Evolutionary conservation across 2,888 invertebrate genomes (phyloP), one percentile per base, ranked within the genome.

Genomic region (Isotomurus palustris): DNA sequence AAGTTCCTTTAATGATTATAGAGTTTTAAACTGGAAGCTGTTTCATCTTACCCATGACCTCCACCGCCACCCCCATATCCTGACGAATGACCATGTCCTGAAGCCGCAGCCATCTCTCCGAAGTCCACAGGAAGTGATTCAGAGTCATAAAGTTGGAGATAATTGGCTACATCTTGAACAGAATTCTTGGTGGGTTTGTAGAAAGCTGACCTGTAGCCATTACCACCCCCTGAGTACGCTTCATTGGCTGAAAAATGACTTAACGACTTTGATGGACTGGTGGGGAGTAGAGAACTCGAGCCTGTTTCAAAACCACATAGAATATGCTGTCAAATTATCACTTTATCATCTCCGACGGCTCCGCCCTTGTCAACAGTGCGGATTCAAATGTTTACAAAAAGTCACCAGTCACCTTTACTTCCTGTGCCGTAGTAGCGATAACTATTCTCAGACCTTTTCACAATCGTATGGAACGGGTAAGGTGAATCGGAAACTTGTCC

Each of bases 21-120:
- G n/a, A n/a, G n/a, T n/a, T n/a, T n/a, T n/a, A n/a, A n/a, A n/a
- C n/a, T n/a, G n/a, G n/a, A n/a, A n/a, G n/a, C n/a, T n/a, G n/a
- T 32, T 32, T 32, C 12, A 32, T 6, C 28, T 35, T 49, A 38
- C 50, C 50, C 50, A 36, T 35, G 32, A 32, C 50, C 40, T n/a
- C 35, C 35, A 8, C 50, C 50, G 2, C 50, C 50, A 8, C 27
- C 6, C 12, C 50, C 50, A 38, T 36, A 38, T 27, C n/a, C 21
- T 5, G 21, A 24, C 3, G 22, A 19, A 43, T 43, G 43, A 22
- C 43, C 43, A 43, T 43, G 29, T n/a, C 38, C 36, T n/a, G 25
- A 25, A 3, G 50, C 50, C n/a, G 50, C 38, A 14, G 40, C 50
- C 25, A 50, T 36, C 35, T 50, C 50, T 6, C 50, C 50, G 40